These are phyloP conservation scores for Ylistrum balloti DNA, from an alignment of 1,140 invertebrate species.

Conservation along the genomic window DNA sequence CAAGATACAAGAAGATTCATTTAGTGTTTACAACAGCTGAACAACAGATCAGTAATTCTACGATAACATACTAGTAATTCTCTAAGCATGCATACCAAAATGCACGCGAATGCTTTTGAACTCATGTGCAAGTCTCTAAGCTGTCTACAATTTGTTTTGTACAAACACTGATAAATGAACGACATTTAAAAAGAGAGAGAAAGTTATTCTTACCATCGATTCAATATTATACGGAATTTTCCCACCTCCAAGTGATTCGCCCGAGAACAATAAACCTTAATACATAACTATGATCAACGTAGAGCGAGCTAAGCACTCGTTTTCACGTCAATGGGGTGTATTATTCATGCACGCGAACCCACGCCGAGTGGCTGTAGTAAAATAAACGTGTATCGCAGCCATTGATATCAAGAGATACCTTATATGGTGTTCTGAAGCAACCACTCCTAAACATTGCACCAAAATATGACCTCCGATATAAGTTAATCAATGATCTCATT, in stretches of 20 bases:
- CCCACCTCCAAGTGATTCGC: not conserved
- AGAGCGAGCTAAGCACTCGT: not conserved
- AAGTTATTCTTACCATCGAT: too few species aligned
- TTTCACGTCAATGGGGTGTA: not conserved
- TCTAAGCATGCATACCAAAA: too few species aligned
- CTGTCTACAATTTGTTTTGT: not conserved
- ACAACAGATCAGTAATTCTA: too few species aligned
- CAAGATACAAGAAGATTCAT: too few species aligned
- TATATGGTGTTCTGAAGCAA: not conserved
- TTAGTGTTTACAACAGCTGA: too few species aligned
- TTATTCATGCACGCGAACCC: slow-evolving; percentile 27
- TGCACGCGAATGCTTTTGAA: too few species aligned
- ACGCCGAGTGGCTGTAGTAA: not conserved
- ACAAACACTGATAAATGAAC: not conserved
- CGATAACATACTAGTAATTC: too few species aligned
- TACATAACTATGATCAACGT: not conserved
- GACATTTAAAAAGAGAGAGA: not conserved
- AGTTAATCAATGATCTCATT: not conserved
- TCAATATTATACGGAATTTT: not conserved
- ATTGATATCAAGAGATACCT: not conserved
- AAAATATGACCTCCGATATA: not conserved
- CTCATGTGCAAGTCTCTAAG: not conserved
- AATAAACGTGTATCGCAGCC: not conserved
- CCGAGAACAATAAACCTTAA: not conserved
- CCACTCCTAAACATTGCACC: not conserved